phyloP scores from a whole-genome alignment of 2,797 vertebrate species.

The Odontamblyopus rebecca region DNA sequence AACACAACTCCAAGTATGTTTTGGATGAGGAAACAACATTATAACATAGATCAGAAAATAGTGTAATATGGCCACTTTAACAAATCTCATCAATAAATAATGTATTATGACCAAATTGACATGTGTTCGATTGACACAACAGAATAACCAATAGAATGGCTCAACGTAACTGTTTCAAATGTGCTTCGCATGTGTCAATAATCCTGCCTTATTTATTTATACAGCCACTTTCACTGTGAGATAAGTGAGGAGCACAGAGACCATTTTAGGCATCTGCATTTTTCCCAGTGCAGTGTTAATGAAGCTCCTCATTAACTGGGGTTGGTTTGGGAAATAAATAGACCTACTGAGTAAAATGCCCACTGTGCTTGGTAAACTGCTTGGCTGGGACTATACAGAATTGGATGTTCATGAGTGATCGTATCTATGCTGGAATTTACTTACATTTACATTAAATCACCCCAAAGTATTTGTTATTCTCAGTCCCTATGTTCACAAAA shows the following conservation, averaged over 20 bases:
- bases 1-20: too few species aligned
- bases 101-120: too few species aligned
- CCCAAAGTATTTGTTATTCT: background rate
- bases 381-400: background rate
- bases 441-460: background rate
- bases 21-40: too few species aligned
- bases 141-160: too few species aligned
- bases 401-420: background rate
- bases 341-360: constrained; percentile 15
- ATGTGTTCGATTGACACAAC: too few species aligned
- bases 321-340: constrained; percentile 32
- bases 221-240: constrained; percentile 11
- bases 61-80: too few species aligned
- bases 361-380: constrained; percentile 14
- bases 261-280: constrained; percentile 6
- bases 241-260: background rate
- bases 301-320: constrained; percentile 25
- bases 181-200: background rate
- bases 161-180: background rate
- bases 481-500: too few species aligned
- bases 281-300: constrained; percentile 13
- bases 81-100: too few species aligned
- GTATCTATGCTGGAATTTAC: background rate
- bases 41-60: too few species aligned
- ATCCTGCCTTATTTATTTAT: constrained; percentile 10